These are phyloP conservation scores for Thecocarcelia acutangulata DNA, from an alignment of 2,888 invertebrate genomes.

Conservation along the genomic window DNA sequence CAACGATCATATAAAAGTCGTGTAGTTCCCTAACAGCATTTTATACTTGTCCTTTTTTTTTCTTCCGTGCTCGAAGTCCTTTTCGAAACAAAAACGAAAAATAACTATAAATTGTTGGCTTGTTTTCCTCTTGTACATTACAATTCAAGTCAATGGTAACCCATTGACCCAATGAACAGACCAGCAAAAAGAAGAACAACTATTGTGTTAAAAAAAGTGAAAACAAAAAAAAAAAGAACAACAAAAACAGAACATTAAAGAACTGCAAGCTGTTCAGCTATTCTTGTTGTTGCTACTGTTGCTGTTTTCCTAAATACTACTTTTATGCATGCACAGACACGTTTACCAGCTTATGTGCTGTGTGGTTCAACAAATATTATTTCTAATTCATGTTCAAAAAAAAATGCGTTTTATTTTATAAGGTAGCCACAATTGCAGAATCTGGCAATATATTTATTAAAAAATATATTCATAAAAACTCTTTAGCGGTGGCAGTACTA, in stretches of 20 bases:
- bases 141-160: conserved; percentile 69
- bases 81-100: conserved; percentile 3
- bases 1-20: conserved; percentile 4
- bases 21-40: not conserved
- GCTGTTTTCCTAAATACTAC: conserved; percentile 24
- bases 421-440: not conserved
- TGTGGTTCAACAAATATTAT: conserved; percentile 20
- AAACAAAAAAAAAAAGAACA: conserved; percentile 12
- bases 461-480: too few relatives aligned
- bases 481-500: too few relatives aligned
- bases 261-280: conserved; percentile 24
- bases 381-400: conserved; percentile 32
- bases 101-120: conserved; percentile 20
- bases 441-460: too few relatives aligned
- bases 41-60: conserved; percentile 9
- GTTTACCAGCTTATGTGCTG: conserved; percentile 11
- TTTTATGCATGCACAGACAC: conserved; percentile 52
- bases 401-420: conserved; percentile 36
- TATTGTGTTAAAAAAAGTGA: conserved; percentile 4
- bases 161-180: conserved; percentile 67
- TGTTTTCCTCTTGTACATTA: conserved; percentile 64
- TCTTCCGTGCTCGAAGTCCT: conserved; percentile 37
- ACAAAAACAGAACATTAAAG: conserved; percentile 11
- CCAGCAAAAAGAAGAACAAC: conserved; percentile 9
- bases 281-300: conserved; percentile 21